Percentiles rank a stretch among this genome's conserved stretches.
phyloP scores from a whole-genome alignment of 1,140 invertebrate genomes.

The Euura saliciscinereae region DNA sequence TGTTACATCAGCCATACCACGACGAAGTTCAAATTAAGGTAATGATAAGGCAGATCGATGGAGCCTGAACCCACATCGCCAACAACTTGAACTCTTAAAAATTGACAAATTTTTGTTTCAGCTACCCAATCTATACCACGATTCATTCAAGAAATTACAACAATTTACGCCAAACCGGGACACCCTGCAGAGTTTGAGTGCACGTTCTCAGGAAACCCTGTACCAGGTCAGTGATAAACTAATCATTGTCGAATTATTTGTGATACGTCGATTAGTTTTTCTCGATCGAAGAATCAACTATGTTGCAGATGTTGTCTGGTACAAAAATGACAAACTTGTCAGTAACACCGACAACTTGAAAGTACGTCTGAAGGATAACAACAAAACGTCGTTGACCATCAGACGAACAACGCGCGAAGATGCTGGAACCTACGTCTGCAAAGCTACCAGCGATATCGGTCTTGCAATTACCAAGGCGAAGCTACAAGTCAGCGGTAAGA shows the following conservation, averaged over 20 bases:
- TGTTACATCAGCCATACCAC: constrained; percentile 28
- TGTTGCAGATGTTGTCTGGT: constrained; percentile 84
- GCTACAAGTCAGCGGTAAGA: constrained; percentile 70
- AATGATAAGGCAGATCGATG: constrained; percentile 8
- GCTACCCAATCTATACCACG: constrained; percentile 79
- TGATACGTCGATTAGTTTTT: neutral
- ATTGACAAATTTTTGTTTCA: constrained; percentile 53
- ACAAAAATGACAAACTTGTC: constrained; percentile 82
- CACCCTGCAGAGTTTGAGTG: constrained; percentile 79
- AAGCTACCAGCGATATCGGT: constrained; percentile 82
- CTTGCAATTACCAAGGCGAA: constrained; percentile 80
- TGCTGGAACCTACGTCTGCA: constrained; percentile 86
- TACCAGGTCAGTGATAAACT: constrained; percentile 69
- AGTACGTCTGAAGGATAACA: constrained; percentile 70
- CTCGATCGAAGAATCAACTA: constrained; percentile 13
- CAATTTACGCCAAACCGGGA: constrained; percentile 74
- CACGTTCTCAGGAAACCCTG: constrained; percentile 80
- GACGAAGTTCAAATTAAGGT: constrained; percentile 33
- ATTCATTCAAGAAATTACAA: constrained; percentile 81
- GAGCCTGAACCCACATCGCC: too few relatives aligned
- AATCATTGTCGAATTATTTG: neutral
- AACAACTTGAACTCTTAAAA: neutral
- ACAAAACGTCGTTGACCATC: constrained; percentile 76
- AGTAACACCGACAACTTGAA: constrained; percentile 73
- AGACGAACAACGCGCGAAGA: constrained; percentile 71